Conservation (phyloP, 2,113 vertebrate species). For the Centropus bengalensis region DNA sequence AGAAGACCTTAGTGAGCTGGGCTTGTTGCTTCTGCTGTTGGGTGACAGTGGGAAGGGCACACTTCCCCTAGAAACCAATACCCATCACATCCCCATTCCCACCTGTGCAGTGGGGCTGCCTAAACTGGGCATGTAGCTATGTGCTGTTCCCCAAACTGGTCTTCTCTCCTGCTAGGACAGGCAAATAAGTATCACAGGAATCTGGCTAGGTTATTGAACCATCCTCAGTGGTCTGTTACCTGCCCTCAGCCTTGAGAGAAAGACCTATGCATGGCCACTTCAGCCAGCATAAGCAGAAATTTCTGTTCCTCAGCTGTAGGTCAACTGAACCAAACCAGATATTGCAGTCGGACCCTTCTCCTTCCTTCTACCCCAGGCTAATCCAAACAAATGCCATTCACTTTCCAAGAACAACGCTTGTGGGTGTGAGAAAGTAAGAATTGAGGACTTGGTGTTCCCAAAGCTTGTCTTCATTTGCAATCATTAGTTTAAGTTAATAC, state of each 20-base stretch:
- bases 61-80: not conserved
- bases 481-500: conserved; percentile 28
- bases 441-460: not conserved
- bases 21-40: not conserved
- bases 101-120: rapidly evolving
- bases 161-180: not conserved
- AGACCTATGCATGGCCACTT: not conserved
- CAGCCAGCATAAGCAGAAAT: not conserved
- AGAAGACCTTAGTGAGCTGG: not conserved
- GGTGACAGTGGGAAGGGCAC: not conserved
- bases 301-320: not conserved
- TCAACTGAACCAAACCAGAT: not conserved
- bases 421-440: not conserved
- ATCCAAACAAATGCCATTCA: not conserved
- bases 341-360: not conserved
- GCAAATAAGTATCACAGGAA: not conserved
- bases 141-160: not conserved
- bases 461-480: conserved; percentile 16
- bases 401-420: not conserved
- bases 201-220: not conserved
- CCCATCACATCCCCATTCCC: not conserved
- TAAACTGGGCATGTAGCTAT: not conserved
- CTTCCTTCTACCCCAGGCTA: not conserved
- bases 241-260: not conserved
- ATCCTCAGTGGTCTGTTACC: not conserved